These are phyloP conservation scores for Eutrigla gurnardus DNA, from an alignment of 2,797 vertebrate genomes.

Conservation along the genomic window DNA sequence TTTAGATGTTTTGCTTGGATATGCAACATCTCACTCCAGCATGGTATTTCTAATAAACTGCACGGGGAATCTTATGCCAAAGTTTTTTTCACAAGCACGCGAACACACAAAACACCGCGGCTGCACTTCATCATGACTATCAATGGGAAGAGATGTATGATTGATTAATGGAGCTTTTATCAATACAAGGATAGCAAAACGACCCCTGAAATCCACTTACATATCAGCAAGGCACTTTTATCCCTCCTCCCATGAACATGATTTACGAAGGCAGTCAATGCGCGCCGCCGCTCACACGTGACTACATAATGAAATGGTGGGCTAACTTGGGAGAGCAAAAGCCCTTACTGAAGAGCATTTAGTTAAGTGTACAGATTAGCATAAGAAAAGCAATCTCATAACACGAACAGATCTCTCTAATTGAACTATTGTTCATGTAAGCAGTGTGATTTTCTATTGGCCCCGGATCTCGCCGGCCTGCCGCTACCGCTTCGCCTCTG, in stretches of 20 bases:
- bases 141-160: constrained; percentile 62
- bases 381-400: constrained; percentile 79
- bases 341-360: constrained; percentile 68
- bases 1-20: constrained; percentile 34
- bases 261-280: constrained; percentile 72
- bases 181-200: constrained; percentile 63
- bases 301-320: constrained; percentile 73
- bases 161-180: constrained; percentile 72
- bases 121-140: constrained; percentile 44
- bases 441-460: constrained; percentile 61
- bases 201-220: constrained; percentile 68
- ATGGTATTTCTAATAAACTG: constrained; percentile 13
- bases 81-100: not conserved
- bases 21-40: constrained; percentile 20
- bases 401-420: constrained; percentile 73
- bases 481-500: constrained; percentile 26
- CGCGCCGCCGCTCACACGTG: constrained; percentile 56
- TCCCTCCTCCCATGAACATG: constrained; percentile 63
- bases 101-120: constrained; percentile 14
- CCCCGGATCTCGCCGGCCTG: constrained; percentile 18
- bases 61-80: constrained; percentile 2
- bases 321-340: constrained; percentile 63
- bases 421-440: constrained; percentile 80
- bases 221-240: constrained; percentile 71
- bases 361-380: constrained; percentile 79